These are phyloP conservation scores for Ptyas mucosa DNA, from an alignment of 2,113 vertebrate species.

Conservation along the genomic window DNA sequence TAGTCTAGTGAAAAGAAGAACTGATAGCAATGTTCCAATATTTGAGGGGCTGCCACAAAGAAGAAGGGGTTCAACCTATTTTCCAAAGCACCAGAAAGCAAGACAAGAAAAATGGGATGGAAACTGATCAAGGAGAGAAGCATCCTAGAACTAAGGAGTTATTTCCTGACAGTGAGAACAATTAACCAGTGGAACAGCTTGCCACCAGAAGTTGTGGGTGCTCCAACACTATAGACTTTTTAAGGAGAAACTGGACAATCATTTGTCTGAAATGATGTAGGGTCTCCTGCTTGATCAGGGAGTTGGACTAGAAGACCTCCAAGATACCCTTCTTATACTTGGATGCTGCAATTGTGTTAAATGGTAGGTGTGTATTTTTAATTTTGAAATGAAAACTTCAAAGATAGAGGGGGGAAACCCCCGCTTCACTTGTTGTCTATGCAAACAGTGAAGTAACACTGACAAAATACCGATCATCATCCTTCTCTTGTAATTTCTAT, in stretches of 20 bases:
- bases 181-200: background rate
- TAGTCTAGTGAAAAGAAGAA: background rate
- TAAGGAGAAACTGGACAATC: background rate
- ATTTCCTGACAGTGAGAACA: background rate
- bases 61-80: background rate
- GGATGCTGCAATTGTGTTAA: background rate
- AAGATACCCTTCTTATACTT: background rate
- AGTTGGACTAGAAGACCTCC: background rate
- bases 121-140: background rate
- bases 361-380: background rate
- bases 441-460: too few relatives aligned
- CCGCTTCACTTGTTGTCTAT: background rate
- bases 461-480: background rate
- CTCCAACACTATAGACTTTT: background rate
- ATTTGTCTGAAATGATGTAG: background rate
- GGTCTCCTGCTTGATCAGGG: background rate
- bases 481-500: background rate
- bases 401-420: background rate
- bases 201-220: background rate
- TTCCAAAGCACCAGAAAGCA: background rate
- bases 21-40: background rate
- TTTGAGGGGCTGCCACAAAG: background rate
- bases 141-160: background rate
- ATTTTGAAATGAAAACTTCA: background rate
- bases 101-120: background rate